Evolutionary conservation across 2,888 invertebrate genomes (phyloP).

Genomic region (Megaustenia siamemsis): DNA sequence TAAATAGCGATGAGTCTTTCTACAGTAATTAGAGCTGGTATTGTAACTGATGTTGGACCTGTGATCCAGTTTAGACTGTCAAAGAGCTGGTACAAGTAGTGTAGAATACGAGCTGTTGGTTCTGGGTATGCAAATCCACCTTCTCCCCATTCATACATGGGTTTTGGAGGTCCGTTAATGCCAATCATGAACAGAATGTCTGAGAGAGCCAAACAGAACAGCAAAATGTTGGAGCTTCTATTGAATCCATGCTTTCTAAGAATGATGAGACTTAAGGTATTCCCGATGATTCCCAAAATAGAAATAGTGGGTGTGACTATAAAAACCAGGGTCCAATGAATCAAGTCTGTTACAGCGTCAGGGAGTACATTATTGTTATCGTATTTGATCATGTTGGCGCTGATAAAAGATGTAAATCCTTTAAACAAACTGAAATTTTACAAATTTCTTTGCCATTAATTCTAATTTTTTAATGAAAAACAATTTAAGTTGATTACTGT

Average conservation of each 20-base stretch:
- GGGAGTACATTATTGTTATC: neutral
- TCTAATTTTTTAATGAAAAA: too few species aligned
- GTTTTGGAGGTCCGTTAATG: constrained; percentile 26
- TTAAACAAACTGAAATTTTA: too few species aligned
- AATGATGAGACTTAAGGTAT: constrained; percentile 16
- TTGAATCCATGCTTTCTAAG: constrained; percentile 20
- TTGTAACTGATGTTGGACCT: neutral
- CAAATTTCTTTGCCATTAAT: too few species aligned
- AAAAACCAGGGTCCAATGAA: constrained; percentile 34
- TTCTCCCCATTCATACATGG: constrained; percentile 27
- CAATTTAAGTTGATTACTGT: too few species aligned
- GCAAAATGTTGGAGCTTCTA: constrained; percentile 44
- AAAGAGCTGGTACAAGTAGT: constrained; percentile 37
- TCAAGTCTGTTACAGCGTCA: neutral
- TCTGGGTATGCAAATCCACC: neutral
- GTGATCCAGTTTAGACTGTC: constrained; percentile 21
- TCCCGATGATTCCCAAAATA: constrained; percentile 35
- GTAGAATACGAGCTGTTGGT: neutral
- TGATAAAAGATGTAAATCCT: too few species aligned
- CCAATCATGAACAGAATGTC: constrained; percentile 42
- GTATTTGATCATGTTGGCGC: neutral
- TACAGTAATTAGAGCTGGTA: neutral
- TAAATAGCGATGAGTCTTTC: neutral
- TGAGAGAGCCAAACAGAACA: constrained; percentile 34
- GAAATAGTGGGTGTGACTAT: constrained; percentile 15